These are phyloP conservation scores for Mola mola DNA, from an alignment of 2,113 vertebrate species.

Conservation along the genomic window DNA sequence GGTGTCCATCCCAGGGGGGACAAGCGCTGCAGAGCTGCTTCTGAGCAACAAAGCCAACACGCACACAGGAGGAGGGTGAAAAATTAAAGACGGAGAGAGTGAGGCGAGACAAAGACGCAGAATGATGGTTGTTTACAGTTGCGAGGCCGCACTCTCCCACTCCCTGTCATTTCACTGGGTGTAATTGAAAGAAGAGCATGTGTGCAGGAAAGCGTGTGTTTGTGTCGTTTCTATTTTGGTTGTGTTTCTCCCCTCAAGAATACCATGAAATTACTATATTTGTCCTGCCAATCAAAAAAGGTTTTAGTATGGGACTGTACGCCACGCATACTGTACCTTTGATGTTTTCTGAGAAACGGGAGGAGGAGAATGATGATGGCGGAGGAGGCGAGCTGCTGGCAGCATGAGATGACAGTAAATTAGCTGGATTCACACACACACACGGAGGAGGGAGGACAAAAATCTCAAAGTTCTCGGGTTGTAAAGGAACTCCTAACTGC, in stretches of 20 bases:
- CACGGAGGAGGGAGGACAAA: neutral
- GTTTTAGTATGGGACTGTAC: neutral
- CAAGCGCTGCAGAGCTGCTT: slow-evolving; percentile 8
- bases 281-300: slow-evolving; percentile 13
- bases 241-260: slow-evolving; percentile 42
- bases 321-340: slow-evolving; percentile 21
- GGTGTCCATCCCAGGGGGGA: slow-evolving; percentile 12
- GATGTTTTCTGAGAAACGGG: slow-evolving; percentile 29
- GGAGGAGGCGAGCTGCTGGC: slow-evolving; percentile 7
- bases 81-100: slow-evolving; percentile 40
- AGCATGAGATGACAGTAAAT: slow-evolving; percentile 11
- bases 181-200: slow-evolving; percentile 53
- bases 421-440: slow-evolving; percentile 11
- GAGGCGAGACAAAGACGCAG: slow-evolving; percentile 53
- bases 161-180: slow-evolving; percentile 77
- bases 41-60: slow-evolving; percentile 29
- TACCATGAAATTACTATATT: slow-evolving; percentile 39
- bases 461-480: slow-evolving; percentile 28
- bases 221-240: slow-evolving; percentile 58
- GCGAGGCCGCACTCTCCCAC: slow-evolving; percentile 34
- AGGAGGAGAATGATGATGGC: neutral
- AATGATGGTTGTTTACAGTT: slow-evolving; percentile 64
- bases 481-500: slow-evolving; percentile 33
- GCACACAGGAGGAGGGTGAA: slow-evolving; percentile 23
- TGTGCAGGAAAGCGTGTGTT: slow-evolving; percentile 8